A percentile compares a stretch with the other conserved stretches of the same genome.
Evolutionary conservation across 2,888 invertebrate genomes (phyloP).

Genomic region (Tolmerus cingulatus): DNA sequence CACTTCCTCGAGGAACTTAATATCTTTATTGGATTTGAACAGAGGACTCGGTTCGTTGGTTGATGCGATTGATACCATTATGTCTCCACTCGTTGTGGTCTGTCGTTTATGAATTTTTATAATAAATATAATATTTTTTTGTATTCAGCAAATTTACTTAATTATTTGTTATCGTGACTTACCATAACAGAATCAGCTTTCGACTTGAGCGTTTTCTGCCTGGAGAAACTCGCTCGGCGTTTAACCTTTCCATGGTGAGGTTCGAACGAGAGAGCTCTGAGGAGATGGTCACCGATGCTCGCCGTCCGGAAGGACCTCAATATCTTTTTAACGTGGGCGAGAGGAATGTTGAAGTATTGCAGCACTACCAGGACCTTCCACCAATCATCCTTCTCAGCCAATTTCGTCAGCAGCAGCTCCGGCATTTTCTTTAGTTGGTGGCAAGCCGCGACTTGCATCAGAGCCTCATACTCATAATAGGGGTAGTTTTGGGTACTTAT

Average conservation of each 20-base stretch:
- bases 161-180: not conserved
- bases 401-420: constrained; percentile 66
- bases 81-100: constrained; percentile 50
- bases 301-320: constrained; percentile 54
- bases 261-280: constrained; percentile 57
- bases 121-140: not conserved
- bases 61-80: constrained; percentile 57
- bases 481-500: constrained; percentile 53
- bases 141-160: not conserved
- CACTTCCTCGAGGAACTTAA: constrained; percentile 52
- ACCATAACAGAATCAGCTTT: constrained; percentile 38
- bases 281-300: constrained; percentile 57
- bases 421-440: constrained; percentile 53
- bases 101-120: constrained; percentile 29
- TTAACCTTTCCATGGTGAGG: constrained; percentile 47
- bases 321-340: constrained; percentile 59
- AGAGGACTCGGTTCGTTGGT: constrained; percentile 53
- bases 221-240: constrained; percentile 51
- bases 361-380: constrained; percentile 74
- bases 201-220: constrained; percentile 42
- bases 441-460: constrained; percentile 57
- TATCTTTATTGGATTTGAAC: constrained; percentile 48
- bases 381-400: constrained; percentile 72
- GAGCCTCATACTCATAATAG: constrained; percentile 55
- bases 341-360: constrained; percentile 75